Evolutionary conservation across 2,888 invertebrate genomes (phyloP).

Genomic region (Galerucella calmariensis): DNA sequence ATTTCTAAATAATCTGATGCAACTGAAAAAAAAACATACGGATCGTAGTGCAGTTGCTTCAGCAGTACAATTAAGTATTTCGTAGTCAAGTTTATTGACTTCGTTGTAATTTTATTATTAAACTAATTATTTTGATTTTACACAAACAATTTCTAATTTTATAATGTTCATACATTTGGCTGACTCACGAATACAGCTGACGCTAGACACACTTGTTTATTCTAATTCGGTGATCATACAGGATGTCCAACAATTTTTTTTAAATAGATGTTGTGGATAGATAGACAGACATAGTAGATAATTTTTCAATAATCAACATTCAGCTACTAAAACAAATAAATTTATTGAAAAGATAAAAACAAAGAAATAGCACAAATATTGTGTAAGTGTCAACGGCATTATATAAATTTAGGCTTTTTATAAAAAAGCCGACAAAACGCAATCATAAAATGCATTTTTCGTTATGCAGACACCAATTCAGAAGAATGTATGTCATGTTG

Average conservation of each 20-base stretch:
- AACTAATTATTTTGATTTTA: slow-evolving; percentile 1
- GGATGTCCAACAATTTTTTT: not conserved
- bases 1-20: not conserved
- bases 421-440: too few relatives aligned
- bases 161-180: not conserved
- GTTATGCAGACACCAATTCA: too few relatives aligned
- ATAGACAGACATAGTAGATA: too few relatives aligned
- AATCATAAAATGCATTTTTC: too few relatives aligned
- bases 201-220: not conserved
- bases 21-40: not conserved
- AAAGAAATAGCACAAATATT: too few relatives aligned
- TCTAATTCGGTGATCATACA: not conserved
- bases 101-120: slow-evolving; percentile 3
- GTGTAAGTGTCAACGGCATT: too few relatives aligned
- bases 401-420: too few relatives aligned
- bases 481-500: too few relatives aligned
- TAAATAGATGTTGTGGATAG: too few relatives aligned
- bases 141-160: not conserved
- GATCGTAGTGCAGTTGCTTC: not conserved
- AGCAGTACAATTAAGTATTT: slow-evolving; percentile 2
- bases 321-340: too few relatives aligned
- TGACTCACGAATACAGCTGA: not conserved
- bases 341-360: too few relatives aligned
- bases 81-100: slow-evolving; percentile 2
- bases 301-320: too few relatives aligned